Percentiles rank a stretch among this genome's conserved stretches.
Conservation (phyloP, 1,140 invertebrate genomes). For the Sycophila sp. region DNA sequence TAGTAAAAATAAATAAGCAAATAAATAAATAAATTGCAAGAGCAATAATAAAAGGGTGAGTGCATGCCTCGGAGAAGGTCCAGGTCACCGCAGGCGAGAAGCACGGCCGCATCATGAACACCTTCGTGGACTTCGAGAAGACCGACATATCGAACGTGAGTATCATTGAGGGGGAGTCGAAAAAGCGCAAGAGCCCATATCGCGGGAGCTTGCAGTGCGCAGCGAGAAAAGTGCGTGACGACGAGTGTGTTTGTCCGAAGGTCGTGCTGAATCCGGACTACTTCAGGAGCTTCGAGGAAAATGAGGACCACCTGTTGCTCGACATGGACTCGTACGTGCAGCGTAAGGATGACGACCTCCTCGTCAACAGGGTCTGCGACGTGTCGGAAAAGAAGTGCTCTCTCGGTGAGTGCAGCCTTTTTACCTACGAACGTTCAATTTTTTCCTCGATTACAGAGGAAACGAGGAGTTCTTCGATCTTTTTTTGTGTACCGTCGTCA, state of each 20-base stretch:
- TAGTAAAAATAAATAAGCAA: neutral
- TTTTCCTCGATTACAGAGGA: too few species aligned
- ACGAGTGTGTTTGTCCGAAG: neutral
- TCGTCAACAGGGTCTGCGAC: slow-evolving; percentile 44
- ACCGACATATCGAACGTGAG: slow-evolving; percentile 50
- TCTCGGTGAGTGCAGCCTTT: slow-evolving; percentile 57
- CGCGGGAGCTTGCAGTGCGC: too few species aligned
- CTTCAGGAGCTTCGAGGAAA: slow-evolving; percentile 44
- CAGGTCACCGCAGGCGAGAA: neutral
- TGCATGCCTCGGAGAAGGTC: too few species aligned
- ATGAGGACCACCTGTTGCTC: slow-evolving; percentile 54
- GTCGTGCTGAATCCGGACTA: slow-evolving; percentile 33
- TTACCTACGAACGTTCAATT: too few species aligned
- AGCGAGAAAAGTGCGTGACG: too few species aligned
- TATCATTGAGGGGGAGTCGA: too few species aligned
- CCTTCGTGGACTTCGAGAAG: slow-evolving; percentile 45
- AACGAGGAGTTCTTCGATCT: too few species aligned
- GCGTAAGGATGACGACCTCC: slow-evolving; percentile 44
- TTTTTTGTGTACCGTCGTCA: too few species aligned
- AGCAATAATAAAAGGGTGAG: too few species aligned
- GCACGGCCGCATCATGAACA: slow-evolving; percentile 41
- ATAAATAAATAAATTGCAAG: neutral
- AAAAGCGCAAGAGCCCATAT: neutral
- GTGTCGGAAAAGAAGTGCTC: slow-evolving; percentile 52
- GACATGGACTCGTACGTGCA: slow-evolving; percentile 57